These are phyloP conservation scores for Ciconia maguari DNA, from an alignment of 2,113 vertebrate species.

Conservation along the genomic window DNA sequence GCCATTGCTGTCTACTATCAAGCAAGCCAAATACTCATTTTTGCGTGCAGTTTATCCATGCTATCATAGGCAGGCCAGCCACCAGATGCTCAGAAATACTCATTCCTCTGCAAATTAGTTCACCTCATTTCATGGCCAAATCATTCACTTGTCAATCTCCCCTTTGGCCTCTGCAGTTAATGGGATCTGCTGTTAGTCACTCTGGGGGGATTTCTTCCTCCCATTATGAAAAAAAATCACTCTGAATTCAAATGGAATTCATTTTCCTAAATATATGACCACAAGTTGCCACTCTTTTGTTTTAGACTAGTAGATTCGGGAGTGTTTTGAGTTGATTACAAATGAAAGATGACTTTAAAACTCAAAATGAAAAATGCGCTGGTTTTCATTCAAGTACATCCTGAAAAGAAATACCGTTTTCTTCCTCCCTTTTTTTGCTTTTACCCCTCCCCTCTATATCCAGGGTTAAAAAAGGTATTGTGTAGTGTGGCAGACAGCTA, in stretches of 20 bases:
- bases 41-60: background rate
- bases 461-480: background rate
- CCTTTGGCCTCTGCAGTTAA: conserved; percentile 60
- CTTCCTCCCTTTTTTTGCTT: background rate
- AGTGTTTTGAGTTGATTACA: background rate
- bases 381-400: background rate
- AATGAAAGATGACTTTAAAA: conserved; percentile 14
- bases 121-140: conserved; percentile 56
- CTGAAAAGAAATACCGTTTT: background rate
- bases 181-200: conserved; percentile 36
- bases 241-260: conserved; percentile 37
- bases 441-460: background rate
- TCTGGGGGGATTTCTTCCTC: conserved; percentile 40
- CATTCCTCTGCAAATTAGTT: conserved; percentile 59
- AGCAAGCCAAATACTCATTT: background rate
- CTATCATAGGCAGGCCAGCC: conserved; percentile 16
- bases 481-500: background rate
- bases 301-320: background rate
- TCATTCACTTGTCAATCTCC: conserved; percentile 43
- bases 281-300: background rate
- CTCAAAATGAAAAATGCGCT: background rate
- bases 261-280: background rate
- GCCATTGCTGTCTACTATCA: background rate
- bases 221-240: background rate
- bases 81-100: conserved; percentile 55